Evolutionary conservation across 2,797 vertebrate species (phyloP).

Genomic region (Nothura maculosa): DNA sequence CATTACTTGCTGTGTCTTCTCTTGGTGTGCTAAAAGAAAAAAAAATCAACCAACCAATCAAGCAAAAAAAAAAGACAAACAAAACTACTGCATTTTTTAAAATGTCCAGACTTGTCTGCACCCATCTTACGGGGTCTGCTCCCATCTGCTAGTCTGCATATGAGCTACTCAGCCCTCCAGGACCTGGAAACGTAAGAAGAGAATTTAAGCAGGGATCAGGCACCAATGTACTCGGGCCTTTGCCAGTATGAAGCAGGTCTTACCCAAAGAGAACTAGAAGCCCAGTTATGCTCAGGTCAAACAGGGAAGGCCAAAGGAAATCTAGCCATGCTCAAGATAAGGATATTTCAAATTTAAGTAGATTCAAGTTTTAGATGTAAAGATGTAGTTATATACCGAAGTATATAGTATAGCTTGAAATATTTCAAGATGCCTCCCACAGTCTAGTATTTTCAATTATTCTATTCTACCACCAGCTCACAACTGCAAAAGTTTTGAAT

Average conservation of each 20-base stretch:
- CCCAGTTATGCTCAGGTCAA: not conserved
- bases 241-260: not conserved
- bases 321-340: rapidly evolving
- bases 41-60: too few species aligned
- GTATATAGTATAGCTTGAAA: not conserved
- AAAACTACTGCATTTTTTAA: not conserved
- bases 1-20: too few species aligned
- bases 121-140: rapidly evolving
- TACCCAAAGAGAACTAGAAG: rapidly evolving
- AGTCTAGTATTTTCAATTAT: not conserved
- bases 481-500: not conserved
- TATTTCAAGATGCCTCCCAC: not conserved
- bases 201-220: rapidly evolving
- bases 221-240: rapidly evolving
- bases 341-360: not conserved
- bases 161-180: not conserved
- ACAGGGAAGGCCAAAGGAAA: not conserved
- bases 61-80: too few species aligned
- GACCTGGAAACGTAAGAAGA: not conserved
- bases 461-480: not conserved
- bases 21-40: too few species aligned
- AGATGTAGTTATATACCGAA: not conserved
- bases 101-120: rapidly evolving
- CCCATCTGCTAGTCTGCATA: not conserved
- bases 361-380: not conserved